Percentiles rank a stretch among this genome's conserved stretches.
These are phyloP conservation scores for Conopomorpha cramerella DNA, from an alignment of 1,140 invertebrate genomes.

Conservation along the genomic window DNA sequence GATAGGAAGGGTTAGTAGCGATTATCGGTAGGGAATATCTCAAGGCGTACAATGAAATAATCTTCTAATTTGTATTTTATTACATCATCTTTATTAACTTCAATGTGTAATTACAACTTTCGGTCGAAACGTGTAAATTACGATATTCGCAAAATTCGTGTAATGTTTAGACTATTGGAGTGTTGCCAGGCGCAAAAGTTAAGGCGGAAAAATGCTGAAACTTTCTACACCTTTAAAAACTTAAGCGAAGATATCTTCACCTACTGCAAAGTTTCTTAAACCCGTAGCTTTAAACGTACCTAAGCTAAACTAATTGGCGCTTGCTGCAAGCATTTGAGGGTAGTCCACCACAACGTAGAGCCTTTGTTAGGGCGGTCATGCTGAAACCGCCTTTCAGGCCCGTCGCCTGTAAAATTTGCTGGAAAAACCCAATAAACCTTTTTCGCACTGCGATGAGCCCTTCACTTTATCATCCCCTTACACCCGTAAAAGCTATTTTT, in stretches of 20 bases:
- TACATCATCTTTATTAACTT: too few species aligned
- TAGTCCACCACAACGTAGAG: neutral
- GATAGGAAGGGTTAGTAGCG: too few species aligned
- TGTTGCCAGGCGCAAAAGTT: too few species aligned
- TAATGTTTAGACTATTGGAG: too few species aligned
- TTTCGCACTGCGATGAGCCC: slow-evolving; percentile 25
- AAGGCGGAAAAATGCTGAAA: neutral
- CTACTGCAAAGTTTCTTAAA: neutral
- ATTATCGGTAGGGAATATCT: too few species aligned
- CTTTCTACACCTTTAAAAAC: neutral
- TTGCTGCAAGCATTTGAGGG: neutral
- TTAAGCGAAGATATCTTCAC: neutral
- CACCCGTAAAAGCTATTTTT: too few species aligned
- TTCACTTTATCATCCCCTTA: slow-evolving; percentile 25
- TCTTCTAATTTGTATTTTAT: too few species aligned
- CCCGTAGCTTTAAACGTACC: neutral
- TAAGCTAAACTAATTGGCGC: too few species aligned
- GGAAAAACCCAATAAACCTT: slow-evolving; percentile 34
- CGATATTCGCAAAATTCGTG: too few species aligned
- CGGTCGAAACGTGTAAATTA: too few species aligned
- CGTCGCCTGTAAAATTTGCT: slow-evolving; percentile 19
- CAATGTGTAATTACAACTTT: too few species aligned
- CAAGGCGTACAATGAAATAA: too few species aligned
- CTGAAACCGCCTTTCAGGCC: neutral
- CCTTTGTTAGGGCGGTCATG: neutral